Conservation (phyloP, 1,140 invertebrate species). For the Ruditapes philippinarum region DNA sequence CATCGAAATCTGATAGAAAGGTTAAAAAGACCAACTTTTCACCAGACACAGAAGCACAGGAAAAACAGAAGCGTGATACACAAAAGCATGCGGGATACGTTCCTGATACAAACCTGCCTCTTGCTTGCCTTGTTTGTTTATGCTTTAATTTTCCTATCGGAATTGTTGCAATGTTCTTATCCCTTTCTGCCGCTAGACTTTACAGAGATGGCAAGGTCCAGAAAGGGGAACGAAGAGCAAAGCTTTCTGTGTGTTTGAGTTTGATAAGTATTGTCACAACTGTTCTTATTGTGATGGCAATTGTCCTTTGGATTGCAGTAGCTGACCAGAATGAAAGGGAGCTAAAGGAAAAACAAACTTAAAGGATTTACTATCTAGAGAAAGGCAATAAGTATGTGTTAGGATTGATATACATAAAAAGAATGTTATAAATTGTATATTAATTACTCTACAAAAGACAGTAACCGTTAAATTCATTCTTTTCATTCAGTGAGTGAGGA, state of each 20-base stretch:
- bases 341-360: conserved; percentile 9
- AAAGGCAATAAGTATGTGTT: too few relatives aligned
- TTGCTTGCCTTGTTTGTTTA: conserved; percentile 60
- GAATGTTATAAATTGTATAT: too few relatives aligned
- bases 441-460: too few relatives aligned
- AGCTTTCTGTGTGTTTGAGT: conserved; percentile 59
- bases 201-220: conserved; percentile 60
- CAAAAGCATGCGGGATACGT: not conserved
- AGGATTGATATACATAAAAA: too few relatives aligned
- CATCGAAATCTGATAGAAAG: conserved; percentile 39
- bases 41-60: not conserved
- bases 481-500: too few relatives aligned
- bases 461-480: too few relatives aligned
- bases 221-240: conserved; percentile 51
- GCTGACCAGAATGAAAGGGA: conserved; percentile 30
- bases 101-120: conserved; percentile 62
- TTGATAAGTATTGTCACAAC: conserved; percentile 65
- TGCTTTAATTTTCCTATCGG: conserved; percentile 68
- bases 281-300: conserved; percentile 59
- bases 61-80: not conserved
- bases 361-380: too few relatives aligned
- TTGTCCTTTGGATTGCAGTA: conserved; percentile 57
- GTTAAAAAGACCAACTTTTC: conserved; percentile 23
- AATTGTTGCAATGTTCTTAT: conserved; percentile 63
- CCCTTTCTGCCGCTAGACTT: conserved; percentile 56